Conservation (phyloP, 53 echinoderm and acorn worm genomes). For the Astropecten irregularis region DNA sequence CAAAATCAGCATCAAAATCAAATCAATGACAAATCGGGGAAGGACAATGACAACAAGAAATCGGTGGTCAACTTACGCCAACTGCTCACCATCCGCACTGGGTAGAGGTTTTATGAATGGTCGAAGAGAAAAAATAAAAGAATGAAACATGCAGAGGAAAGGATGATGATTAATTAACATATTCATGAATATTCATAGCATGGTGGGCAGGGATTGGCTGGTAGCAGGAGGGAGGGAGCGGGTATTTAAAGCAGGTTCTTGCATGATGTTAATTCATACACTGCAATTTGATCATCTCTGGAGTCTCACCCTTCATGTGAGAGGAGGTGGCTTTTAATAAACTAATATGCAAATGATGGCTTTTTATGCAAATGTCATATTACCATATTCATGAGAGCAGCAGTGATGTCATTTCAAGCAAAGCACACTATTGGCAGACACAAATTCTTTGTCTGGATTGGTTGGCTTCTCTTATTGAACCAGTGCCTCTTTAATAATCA, state of each 20-base stretch:
- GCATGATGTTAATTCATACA: no score
- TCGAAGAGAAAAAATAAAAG: not conserved
- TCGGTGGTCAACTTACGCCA: slow-evolving; percentile 20
- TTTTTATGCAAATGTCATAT: no score
- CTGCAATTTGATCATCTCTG: no score
- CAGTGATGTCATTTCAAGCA: no score
- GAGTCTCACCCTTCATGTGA: no score
- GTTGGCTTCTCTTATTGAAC: no score
- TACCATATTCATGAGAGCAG: no score
- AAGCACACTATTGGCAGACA: no score
- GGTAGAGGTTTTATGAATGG: slow-evolving; percentile 21
- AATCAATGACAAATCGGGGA: not conserved
- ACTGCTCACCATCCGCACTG: slow-evolving; percentile 47
- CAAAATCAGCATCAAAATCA: not conserved
- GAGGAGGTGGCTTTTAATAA: no score
- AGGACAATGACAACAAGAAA: not conserved
- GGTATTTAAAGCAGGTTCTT: not conserved
- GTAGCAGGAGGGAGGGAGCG: not conserved
- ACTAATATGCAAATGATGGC: no score
- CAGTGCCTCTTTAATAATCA: no score
- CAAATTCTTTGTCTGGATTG: no score
- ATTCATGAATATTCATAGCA: slow-evolving; percentile 38
- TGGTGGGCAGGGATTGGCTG: not conserved
- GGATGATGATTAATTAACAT: slow-evolving; percentile 44
- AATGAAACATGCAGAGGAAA: slow-evolving; percentile 46